phyloP scores from a whole-genome alignment of 2,797 vertebrate species.

The Carcharodon carcharias region DNA sequence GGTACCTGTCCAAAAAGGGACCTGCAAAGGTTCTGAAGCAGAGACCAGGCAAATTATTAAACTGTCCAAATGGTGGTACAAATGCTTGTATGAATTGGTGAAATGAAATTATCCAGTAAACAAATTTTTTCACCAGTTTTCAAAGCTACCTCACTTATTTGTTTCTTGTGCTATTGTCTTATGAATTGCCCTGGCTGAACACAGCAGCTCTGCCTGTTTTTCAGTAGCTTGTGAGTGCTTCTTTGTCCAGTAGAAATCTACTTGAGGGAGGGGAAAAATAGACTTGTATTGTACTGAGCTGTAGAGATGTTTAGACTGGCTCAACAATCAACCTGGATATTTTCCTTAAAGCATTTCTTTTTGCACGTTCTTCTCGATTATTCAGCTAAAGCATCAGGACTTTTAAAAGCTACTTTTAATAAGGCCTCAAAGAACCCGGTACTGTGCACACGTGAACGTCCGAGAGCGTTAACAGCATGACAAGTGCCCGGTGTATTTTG shows the following conservation, averaged over 20 bases:
- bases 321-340: background rate
- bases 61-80: background rate
- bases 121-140: background rate
- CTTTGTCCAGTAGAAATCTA: background rate
- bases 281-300: background rate
- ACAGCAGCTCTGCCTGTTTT: background rate
- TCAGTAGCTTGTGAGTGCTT: background rate
- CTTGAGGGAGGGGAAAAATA: background rate
- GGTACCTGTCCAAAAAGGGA: background rate
- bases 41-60: background rate
- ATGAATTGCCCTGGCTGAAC: background rate
- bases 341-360: background rate
- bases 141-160: background rate
- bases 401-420: background rate
- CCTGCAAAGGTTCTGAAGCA: background rate
- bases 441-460: background rate
- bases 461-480: background rate
- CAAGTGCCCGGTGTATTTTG: background rate
- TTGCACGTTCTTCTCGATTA: background rate
- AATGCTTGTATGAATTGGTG: background rate
- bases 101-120: background rate
- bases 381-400: background rate
- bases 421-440: background rate
- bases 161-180: background rate
- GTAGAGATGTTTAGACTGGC: background rate